phyloP scores from a whole-genome alignment of 2,113 vertebrate species.

The Origma solitaria region DNA sequence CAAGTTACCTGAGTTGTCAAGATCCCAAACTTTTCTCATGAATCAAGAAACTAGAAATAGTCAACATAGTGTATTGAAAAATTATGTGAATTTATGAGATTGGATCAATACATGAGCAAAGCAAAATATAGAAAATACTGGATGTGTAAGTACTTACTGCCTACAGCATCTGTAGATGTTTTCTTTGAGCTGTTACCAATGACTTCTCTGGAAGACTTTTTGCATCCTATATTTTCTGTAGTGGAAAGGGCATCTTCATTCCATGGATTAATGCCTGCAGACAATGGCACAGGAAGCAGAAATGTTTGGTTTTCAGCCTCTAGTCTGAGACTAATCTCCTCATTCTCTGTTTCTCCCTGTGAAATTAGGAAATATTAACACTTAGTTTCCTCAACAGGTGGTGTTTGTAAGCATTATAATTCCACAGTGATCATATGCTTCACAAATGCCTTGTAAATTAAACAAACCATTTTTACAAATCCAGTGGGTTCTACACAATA shows the following conservation, averaged over 20 bases:
- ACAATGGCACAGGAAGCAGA: not conserved
- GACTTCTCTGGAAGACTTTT: not conserved
- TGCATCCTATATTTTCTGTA: not conserved
- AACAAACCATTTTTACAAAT: not conserved
- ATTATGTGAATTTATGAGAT: not conserved
- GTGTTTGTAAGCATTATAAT: not conserved
- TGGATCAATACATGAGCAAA: not conserved
- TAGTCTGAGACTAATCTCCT: not conserved
- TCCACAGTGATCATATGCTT: not conserved
- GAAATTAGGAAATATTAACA: constrained; percentile 7
- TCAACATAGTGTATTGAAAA: not conserved
- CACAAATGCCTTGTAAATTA: not conserved
- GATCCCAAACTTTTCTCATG: not conserved
- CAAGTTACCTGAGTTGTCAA: not conserved
- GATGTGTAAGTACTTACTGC: not conserved
- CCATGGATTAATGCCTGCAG: not conserved
- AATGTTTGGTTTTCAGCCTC: not conserved
- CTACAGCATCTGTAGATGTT: not conserved
- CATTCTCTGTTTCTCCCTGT: not conserved
- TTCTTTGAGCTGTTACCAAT: not conserved
- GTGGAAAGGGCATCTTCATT: not conserved
- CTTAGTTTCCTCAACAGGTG: not conserved
- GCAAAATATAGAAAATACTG: not conserved
- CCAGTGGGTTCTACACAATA: not conserved
- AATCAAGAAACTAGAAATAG: not conserved